A percentile compares a stretch with the other conserved stretches of the same genome.
These are phyloP conservation scores for Sebastes matsubarae DNA, from an alignment of 2,797 vertebrate species.

Conservation along the genomic window DNA sequence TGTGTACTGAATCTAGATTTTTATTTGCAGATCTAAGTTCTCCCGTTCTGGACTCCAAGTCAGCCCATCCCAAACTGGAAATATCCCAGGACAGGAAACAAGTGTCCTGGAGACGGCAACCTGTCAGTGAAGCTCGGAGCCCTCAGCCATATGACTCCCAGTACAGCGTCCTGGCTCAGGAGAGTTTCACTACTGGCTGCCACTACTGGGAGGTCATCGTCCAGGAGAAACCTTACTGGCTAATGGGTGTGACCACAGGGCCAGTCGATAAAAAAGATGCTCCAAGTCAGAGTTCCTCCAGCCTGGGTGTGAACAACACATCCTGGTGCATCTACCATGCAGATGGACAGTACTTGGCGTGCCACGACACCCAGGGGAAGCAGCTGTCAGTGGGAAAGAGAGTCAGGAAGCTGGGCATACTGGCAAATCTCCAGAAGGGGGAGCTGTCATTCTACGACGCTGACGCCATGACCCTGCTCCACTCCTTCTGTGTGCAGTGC, in stretches of 20 bases:
- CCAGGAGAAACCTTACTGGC: slow-evolving; percentile 83
- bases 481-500: slow-evolving; percentile 70
- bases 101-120: slow-evolving; percentile 75
- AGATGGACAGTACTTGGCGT: slow-evolving; percentile 79
- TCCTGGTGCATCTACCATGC: slow-evolving; percentile 83
- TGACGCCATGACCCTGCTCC: slow-evolving; percentile 72
- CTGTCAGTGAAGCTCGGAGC: slow-evolving; percentile 16
- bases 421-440: slow-evolving; percentile 75
- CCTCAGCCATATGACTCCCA: slow-evolving; percentile 66
- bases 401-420: slow-evolving; percentile 78
- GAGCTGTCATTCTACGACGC: slow-evolving; percentile 81
- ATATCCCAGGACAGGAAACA: slow-evolving; percentile 75
- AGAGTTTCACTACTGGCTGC: slow-evolving; percentile 64
- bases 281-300: background rate
- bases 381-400: slow-evolving; percentile 61
- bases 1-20: slow-evolving; percentile 13
- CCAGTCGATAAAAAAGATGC: slow-evolving; percentile 1
- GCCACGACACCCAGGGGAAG: slow-evolving; percentile 76
- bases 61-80: slow-evolving; percentile 79
- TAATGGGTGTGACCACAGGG: slow-evolving; percentile 77
- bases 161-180: slow-evolving; percentile 75
- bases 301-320: slow-evolving; percentile 53
- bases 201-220: slow-evolving; percentile 84
- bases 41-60: slow-evolving; percentile 71
- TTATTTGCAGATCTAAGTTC: slow-evolving; percentile 75